Evolutionary conservation across 2,888 invertebrate genomes (phyloP), one percentile per base, ranked within the genome.

Genomic region (Hyppa rectilinea): DNA sequence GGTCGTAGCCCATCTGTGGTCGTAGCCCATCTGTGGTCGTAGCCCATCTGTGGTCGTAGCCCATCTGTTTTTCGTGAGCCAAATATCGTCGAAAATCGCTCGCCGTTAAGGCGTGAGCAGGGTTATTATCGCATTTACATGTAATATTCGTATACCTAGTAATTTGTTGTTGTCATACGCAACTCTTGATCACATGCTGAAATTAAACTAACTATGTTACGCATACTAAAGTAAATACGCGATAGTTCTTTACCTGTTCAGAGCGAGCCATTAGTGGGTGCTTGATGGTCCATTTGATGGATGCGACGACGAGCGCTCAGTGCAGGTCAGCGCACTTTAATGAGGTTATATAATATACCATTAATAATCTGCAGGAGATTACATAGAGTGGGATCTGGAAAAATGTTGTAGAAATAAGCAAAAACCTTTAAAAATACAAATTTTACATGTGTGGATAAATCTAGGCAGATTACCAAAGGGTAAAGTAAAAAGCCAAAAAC

Each of bases 221-320:
- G 2, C 4, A 43, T 38, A 31, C 23, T 23, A 7, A 5, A 34
- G n/a, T 34, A 43, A 47, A 40, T 20, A 52, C 52, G 26, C 45
- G 45, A 23, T 34, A 63, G 34, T 63, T 63, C 17, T 63, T 55
- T 31, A 40, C n/a, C 26, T 14, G 43, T 1, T 3, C 9, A 36
- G 62, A 9, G 43, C 12, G 47, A 4, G 34, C 55, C 47, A 75
- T 67, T 60, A 68, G 60, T 26, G 71, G 49, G 29, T n/a, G 50
- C 29, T 17, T 40, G 55, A 55, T 29, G 56, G 47, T 56, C 31
- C 9, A 17, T 40, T 36, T 76, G 70, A 71, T 45, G 31, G 45
- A 76, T 59, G 60, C 0, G 20, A 26, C 40, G 56, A 6, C 60
- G 69, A 9, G 29, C 65, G 71, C 72, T 47, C 6, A 0, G 5